Base-by-base conservation (phyloP, 2,888 invertebrate genomes). In the Timandra comae region DNA sequence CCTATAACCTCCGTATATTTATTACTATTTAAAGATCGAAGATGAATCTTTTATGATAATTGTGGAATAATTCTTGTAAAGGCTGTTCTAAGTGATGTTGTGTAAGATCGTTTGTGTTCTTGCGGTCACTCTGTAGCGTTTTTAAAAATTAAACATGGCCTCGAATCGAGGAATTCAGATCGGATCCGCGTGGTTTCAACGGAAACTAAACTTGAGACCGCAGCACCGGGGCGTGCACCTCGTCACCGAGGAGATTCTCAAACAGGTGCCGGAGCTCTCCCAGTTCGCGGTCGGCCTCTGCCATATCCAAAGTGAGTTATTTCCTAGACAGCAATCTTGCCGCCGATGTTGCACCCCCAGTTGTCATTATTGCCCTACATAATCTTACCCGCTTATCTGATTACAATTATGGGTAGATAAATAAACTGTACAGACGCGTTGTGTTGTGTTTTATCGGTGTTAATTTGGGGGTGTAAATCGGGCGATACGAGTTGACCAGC, bases 101-200 rank as follows among this genome's bases (percentile, higher is more conserved):
- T 82, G 78, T 82, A 79, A 76, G 79, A 84, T 79, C 76, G 76
- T 73, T 76, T 79, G 73, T 80, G 74, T 81, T 75, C 80, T 81
- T 76, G 75, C 80, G 79, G 67, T 79, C 74, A 74, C 73, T 79
- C 74, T 81, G 77, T 85, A 85, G 82, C 78, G 72, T 79, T 81
- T 80, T 75, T 68, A 80, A 79, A 84, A 82, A 82, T 85, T 85
- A 85, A 91, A 88, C 89, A 93, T 93, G 93, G 93, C 93, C 90
- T 93, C 93, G 86, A 93, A 93, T 87, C 89, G 93, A 88, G 95
- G 95, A 84, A 93, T 96, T 86, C 96, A 96, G 90, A 94, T 94
- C 78, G 96, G 96, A 86, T 95, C 96, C 81, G 96, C 97, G 87
- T 98, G 98, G 98, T 96, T 96, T 90, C 98, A 98, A 88, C 93